These are phyloP conservation scores for Heliothis peltigera DNA, from an alignment of 2,888 invertebrate species.

Conservation along the genomic window DNA sequence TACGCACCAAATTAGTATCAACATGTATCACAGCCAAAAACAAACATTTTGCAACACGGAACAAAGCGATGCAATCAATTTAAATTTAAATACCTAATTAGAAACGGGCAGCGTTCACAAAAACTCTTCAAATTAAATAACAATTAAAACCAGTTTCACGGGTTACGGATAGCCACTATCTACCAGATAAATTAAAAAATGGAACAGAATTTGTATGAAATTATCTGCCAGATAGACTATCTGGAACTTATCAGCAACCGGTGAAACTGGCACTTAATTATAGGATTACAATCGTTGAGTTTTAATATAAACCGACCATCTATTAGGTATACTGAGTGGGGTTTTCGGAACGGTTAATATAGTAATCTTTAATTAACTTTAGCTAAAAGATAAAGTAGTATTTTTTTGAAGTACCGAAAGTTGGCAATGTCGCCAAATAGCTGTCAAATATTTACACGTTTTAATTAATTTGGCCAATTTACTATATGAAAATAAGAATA, in stretches of 20 bases:
- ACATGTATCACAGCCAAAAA: constrained; percentile 14
- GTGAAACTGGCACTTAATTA: too few relatives aligned
- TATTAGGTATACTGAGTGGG: constrained; percentile 31
- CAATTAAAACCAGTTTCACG: too few relatives aligned
- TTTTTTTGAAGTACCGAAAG: constrained; percentile 6
- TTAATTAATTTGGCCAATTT: too few relatives aligned
- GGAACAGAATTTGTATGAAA: too few relatives aligned
- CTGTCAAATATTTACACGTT: too few relatives aligned
- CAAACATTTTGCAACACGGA: not conserved
- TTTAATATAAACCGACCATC: constrained; percentile 48
- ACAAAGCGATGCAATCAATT: constrained; percentile 42
- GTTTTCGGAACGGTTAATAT: constrained; percentile 12
- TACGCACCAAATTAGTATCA: not conserved
- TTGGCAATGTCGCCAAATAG: too few relatives aligned
- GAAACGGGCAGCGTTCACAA: not conserved
- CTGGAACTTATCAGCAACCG: too few relatives aligned
- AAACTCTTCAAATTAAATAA: constrained; percentile 45
- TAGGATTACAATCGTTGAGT: constrained; percentile 24
- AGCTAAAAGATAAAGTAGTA: not conserved
- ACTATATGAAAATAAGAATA: too few relatives aligned
- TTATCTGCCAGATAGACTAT: too few relatives aligned
- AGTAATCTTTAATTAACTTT: constrained; percentile 10
- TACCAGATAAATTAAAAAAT: too few relatives aligned
- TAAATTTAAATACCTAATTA: constrained; percentile 51
- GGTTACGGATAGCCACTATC: too few relatives aligned